phyloP scores from a whole-genome alignment of 2,888 invertebrate species.

The Gryllus longicercus region DNA sequence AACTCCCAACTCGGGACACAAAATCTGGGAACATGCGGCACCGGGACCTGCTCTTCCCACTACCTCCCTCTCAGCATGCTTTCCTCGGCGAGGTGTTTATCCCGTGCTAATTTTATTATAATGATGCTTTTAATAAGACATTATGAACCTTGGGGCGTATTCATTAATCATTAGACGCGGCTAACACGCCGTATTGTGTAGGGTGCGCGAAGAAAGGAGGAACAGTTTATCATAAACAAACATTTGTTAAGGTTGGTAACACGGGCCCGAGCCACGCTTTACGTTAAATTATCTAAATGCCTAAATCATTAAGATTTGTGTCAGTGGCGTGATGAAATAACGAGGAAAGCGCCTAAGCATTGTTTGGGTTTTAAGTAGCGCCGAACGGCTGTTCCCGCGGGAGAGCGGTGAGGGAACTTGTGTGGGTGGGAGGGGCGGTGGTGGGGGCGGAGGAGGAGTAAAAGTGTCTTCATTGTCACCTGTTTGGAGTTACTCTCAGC shows the following conservation, averaged over 20 bases:
- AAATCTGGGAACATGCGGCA: not conserved
- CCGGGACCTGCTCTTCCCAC: not conserved
- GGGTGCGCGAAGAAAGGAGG: not conserved
- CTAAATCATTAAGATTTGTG: slow-evolving; percentile 17
- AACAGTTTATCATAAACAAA: slow-evolving; percentile 17
- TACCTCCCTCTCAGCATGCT: not conserved
- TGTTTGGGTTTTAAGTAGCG: slow-evolving; percentile 17
- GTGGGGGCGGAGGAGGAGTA: not conserved
- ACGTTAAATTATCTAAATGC: not conserved
- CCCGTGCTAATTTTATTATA: slow-evolving; percentile 6
- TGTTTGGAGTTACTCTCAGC: too few species aligned
- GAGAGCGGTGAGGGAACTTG: not conserved
- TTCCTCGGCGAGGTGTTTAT: not conserved
- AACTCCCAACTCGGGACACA: slow-evolving; percentile 2
- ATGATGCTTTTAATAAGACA: slow-evolving; percentile 10
- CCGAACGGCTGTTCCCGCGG: not conserved
- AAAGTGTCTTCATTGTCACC: too few species aligned
- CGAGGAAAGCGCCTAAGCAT: not conserved
- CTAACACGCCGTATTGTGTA: not conserved
- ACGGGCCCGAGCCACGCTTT: not conserved
- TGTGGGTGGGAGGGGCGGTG: not conserved
- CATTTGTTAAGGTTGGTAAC: slow-evolving; percentile 1
- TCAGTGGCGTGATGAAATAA: slow-evolving; percentile 17
- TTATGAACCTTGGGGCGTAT: not conserved
- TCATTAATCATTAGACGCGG: not conserved